Base-by-base conservation (phyloP, 2,797 vertebrate species). In the Chaunax sp. region DNA sequence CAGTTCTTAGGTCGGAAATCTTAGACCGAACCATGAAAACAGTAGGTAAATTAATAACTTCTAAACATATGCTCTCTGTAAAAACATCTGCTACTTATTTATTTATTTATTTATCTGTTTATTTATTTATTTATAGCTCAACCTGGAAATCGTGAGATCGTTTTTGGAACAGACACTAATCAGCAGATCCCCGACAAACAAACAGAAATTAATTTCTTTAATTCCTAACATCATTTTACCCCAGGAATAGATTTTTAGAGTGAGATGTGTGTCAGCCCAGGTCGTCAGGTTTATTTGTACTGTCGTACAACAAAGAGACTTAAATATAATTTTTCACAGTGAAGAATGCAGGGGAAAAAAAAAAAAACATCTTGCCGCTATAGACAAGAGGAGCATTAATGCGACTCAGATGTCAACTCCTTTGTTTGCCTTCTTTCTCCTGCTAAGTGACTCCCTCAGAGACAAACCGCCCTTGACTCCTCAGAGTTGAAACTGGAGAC, bases 361-460 rank as follows among this genome's bases (percentile, higher is more conserved):
- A 38, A 38, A 18, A 41, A 83, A 78, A 60, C 63, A 71, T 72
- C 49, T 72, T 30, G 33, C 25, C 23, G 37, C 63, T 47, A 14
- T 0, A 49, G 74, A 73, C 44, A 74, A 72, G 71, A 73, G 20
- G 55, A 81, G 52, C 72, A 82, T 80, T 89, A 91, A 92, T 88
- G 50, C 19, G 43, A 81, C 64, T 90, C 89, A 92, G 86, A 92
- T 87, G 86, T 82, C 72, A 79, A 76, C 72, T 50, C 41, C 52
- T 49, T 41, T 53, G 68, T 77, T 73, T 73, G 66, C 50, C 26
- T 82, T 62, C 64, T 64, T 78, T 83, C 73, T 65, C 19, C 68
- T 61, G 37, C 40, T n/a, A n/a, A n/a, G n/a, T n/a, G n/a, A n/a
- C n/a, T 72, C 64, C 47, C 45, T 53, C 64, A 57, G 44, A 73